A percentile compares a stretch with the other conserved stretches of the same genome.
phyloP scores from a whole-genome alignment of 2,113 vertebrate genomes.

The Cavia porcellus region DNA sequence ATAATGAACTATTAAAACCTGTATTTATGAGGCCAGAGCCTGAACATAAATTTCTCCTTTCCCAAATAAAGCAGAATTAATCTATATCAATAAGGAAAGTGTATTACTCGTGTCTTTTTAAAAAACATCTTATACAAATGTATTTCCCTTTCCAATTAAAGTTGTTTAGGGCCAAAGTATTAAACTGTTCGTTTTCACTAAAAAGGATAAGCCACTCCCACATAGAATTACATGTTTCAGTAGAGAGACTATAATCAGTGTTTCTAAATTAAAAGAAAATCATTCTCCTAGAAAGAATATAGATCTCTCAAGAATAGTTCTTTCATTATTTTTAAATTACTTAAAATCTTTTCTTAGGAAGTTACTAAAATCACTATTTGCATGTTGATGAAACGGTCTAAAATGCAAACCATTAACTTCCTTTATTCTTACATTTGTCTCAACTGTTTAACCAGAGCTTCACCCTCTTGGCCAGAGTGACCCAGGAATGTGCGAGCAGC shows the following conservation, averaged over 20 bases:
- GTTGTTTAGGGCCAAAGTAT: not conserved
- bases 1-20: not conserved
- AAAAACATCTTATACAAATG: not conserved
- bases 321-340: slow-evolving; percentile 59
- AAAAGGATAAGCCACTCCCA: slow-evolving; percentile 53
- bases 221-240: slow-evolving; percentile 9
- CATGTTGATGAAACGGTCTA: not conserved
- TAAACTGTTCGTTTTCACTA: slow-evolving; percentile 42
- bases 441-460: slow-evolving; percentile 21
- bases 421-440: slow-evolving; percentile 25
- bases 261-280: slow-evolving; percentile 71
- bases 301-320: slow-evolving; percentile 52
- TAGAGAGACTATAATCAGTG: slow-evolving; percentile 31
- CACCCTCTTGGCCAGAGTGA: not conserved
- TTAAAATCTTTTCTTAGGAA: slow-evolving; percentile 28
- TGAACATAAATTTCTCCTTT: not conserved
- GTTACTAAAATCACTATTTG: slow-evolving; percentile 36
- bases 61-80: not conserved
- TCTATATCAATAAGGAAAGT: not conserved
- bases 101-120: not conserved
- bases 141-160: slow-evolving; percentile 15
- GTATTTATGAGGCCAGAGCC: not conserved
- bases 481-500: not conserved
- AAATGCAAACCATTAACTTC: not conserved
- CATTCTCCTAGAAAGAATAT: not conserved